Base-by-base conservation (phyloP, 2,888 invertebrate species). In the Kryphioiulus occultus region DNA sequence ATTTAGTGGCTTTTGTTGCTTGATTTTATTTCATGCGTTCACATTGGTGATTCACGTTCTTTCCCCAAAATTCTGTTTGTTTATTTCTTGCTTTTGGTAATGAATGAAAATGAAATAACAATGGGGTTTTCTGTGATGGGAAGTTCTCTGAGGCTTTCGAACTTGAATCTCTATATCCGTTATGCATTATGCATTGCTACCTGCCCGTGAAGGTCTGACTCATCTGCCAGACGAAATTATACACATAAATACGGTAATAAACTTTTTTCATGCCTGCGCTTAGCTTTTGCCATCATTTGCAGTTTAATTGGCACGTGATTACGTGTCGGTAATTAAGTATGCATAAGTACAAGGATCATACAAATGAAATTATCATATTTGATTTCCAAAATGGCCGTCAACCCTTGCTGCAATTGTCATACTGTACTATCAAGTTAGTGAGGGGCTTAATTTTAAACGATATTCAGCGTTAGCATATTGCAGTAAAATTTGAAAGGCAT, bases 91-190 rank as follows among this genome's bases (percentile, higher is more conserved):
- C 35, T 53, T 53, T 19, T 17, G 53, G 19, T 53, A 53, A 19
- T 53, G 53, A 53, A 68, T 68, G 12, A 68, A 68, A 22, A 22
- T 68, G 1, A 68, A 68, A 12, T 68, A 68, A 68, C 59, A 68
- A 68, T 68, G 59, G 22, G 10, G 9, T 22, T 53, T 19, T n/a
- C 53, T 68, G 59, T 68, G 59, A 10, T 68, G 59, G 59, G 59
- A 68, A 68, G 59, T 68, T 68, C 59, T 22, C 59, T 22, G 59
- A 12, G 19, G 59, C 1, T 22, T 68, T 22, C 59, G 59, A 68
- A 68, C 59, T 68, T 68, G 22, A 68, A 68, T 68, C 59, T 68
- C n/a, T 68, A 19, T 53, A 68, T 68, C 59, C 22, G 59, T 68
- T 68, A 68, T 68, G 59, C 59, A 68, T 68, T 22, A 68, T 68